Base-by-base conservation (phyloP, 2,797 vertebrate genomes). In the Pogoniulus pusillus region DNA sequence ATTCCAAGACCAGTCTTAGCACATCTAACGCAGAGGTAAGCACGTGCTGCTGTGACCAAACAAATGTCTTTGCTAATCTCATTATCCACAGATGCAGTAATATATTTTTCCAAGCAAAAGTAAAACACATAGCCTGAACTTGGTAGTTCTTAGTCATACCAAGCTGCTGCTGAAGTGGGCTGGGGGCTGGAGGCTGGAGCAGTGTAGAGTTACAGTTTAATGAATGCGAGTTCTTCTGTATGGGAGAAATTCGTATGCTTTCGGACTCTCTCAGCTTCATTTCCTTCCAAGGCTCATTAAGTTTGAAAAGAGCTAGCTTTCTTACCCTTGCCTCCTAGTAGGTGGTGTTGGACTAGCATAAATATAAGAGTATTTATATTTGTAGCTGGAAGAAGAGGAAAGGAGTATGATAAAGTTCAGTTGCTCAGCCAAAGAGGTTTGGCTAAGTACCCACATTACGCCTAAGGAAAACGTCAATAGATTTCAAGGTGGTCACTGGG, bases 281-380 rank as follows among this genome's bases (percentile, higher is more conserved):
- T 96, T 95, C 93, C 88, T 93, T 96, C 91, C 95, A 95, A 94
- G 95, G 91, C 82, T 95, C 95, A 96, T 96, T 96, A 95, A 95
- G 93, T 96, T 95, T 96, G 92, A 81, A 96, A 96, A 96, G 90
- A 95, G 91, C 86, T 83, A 89, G 84, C 93, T 95, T 96, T 96
- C 86, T 96, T 96, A 89, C 73, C 34, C 87, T 87, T 89, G 66
- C 95, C 87, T 96, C 94, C 73, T 94, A 34, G 93, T 96, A 90
- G 95, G 93, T 96, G 94, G 93, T 95, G 93, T 94, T 95, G 76
- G 63, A 83, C 93, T 81, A 93, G 69, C 73, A 87, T 83, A 96
- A 95, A 94, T 93, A 93, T 63, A 91, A 69, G 62, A 6, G 30
- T 87, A 92, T 94, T 95, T 92, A 75, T 89, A 90, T 87, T 95